A percentile compares a stretch with the other conserved stretches of the same genome.
These are phyloP conservation scores for Symphodus melops DNA, from an alignment of 2,113 vertebrate genomes.

Conservation along the genomic window DNA sequence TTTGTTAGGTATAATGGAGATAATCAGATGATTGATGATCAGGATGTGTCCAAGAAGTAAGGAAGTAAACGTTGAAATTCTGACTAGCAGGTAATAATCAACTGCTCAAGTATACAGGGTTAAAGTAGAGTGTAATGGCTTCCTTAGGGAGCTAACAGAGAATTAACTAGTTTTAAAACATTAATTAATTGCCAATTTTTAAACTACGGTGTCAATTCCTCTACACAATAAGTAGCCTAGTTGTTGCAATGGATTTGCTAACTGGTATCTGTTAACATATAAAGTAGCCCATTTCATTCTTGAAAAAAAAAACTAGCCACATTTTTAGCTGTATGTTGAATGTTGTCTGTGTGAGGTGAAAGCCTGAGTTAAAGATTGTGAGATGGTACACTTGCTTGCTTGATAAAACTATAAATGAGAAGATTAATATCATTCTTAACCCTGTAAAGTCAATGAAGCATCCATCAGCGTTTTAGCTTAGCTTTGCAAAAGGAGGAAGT, in stretches of 20 bases:
- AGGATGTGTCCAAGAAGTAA: conserved; percentile 33
- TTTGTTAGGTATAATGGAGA: conserved; percentile 63
- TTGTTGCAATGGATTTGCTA: too few species aligned
- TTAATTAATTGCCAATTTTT: too few species aligned
- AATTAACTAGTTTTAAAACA: not conserved
- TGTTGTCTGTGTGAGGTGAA: not conserved
- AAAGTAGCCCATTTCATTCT: not conserved
- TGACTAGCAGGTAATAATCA: conserved; percentile 9
- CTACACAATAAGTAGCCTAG: too few species aligned
- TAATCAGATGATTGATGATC: conserved; percentile 58
- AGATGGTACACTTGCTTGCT: not conserved
- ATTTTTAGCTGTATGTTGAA: not conserved
- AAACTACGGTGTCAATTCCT: too few species aligned
- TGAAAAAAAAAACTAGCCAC: not conserved
- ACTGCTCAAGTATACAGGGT: conserved; percentile 4
- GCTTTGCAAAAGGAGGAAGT: too few species aligned
- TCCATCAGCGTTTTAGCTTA: too few species aligned
- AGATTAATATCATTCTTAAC: not conserved
- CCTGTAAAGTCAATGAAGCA: too few species aligned
- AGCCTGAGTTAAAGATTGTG: not conserved
- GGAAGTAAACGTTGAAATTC: conserved; percentile 7
- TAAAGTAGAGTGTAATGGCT: conserved; percentile 7
- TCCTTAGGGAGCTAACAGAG: conserved; percentile 15
- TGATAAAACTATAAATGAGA: too few species aligned
- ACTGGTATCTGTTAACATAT: not conserved